These are phyloP conservation scores for Drosophila recens DNA, from an alignment of 2,888 invertebrate species.

Conservation along the genomic window DNA sequence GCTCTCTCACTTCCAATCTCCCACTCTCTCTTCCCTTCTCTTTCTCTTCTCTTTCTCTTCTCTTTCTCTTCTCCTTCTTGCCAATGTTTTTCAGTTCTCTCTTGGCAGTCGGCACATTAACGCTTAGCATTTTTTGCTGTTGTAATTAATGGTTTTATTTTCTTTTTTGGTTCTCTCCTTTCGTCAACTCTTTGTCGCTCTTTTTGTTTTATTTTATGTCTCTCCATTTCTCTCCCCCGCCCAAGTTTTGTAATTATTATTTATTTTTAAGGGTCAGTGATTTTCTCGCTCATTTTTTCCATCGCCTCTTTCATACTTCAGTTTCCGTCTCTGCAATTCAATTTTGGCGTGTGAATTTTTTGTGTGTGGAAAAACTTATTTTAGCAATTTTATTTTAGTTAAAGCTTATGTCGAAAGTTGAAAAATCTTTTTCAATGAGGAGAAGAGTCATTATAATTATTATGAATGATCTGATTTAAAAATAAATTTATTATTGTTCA, in stretches of 20 bases:
- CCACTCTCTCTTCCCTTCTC: not conserved
- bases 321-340: slow-evolving; percentile 43
- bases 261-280: slow-evolving; percentile 70
- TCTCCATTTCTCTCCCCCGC: not conserved
- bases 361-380: slow-evolving; percentile 1
- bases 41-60: not conserved
- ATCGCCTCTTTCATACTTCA: slow-evolving; percentile 8
- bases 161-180: slow-evolving; percentile 38
- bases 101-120: slow-evolving; percentile 45
- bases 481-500: not conserved
- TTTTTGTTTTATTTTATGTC: slow-evolving; percentile 28
- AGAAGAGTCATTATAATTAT: not conserved
- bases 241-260: slow-evolving; percentile 58
- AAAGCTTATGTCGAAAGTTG: not conserved
- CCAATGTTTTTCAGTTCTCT: slow-evolving; percentile 7
- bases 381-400: slow-evolving; percentile 6
- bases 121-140: slow-evolving; percentile 39
- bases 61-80: slow-evolving; percentile 1
- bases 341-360: slow-evolving; percentile 61
- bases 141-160: slow-evolving; percentile 56
- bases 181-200: slow-evolving; percentile 46
- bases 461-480: not conserved
- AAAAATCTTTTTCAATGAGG: not conserved
- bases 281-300: slow-evolving; percentile 52
- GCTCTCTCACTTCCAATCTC: not conserved